Percentiles rank a stretch among this genome's conserved stretches.
phyloP scores from a whole-genome alignment of 2,888 invertebrate species.

The Catocala sponsa region DNA sequence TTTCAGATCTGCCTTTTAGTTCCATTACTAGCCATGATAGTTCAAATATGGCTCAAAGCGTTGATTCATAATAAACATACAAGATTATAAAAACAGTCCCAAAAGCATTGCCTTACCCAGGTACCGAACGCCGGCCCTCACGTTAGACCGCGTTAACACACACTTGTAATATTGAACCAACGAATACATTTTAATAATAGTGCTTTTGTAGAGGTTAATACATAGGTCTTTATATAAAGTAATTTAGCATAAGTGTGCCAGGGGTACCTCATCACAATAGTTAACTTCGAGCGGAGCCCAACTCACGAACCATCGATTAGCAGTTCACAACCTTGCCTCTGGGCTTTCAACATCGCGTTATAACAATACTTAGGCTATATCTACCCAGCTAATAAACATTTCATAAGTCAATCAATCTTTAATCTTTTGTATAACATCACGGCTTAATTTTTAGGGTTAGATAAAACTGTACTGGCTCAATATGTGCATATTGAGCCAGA shows the following conservation, averaged over 20 bases:
- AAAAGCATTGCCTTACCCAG: too few species aligned
- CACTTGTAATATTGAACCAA: too few species aligned
- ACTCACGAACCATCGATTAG: slow-evolving; percentile 43
- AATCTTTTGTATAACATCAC: not conserved
- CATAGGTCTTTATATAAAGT: slow-evolving; percentile 9
- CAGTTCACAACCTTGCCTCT: slow-evolving; percentile 43
- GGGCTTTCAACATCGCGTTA: slow-evolving; percentile 25
- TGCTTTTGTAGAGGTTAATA: not conserved
- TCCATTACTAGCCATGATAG: too few species aligned
- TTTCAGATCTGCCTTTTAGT: too few species aligned
- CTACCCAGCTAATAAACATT: not conserved
- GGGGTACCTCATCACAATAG: slow-evolving; percentile 34
- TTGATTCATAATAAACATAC: too few species aligned
- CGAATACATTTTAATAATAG: not conserved
- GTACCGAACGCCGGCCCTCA: too few species aligned
- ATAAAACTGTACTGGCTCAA: too few species aligned
- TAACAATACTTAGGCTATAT: slow-evolving; percentile 9
- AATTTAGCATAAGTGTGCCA: slow-evolving; percentile 16
- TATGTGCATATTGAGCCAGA: too few species aligned
- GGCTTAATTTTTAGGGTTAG: too few species aligned
- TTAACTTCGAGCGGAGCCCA: slow-evolving; percentile 27
- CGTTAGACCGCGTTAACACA: too few species aligned
- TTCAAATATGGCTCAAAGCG: too few species aligned
- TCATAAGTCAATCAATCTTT: not conserved
- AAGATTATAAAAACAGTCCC: too few species aligned